phyloP scores from a whole-genome alignment of 2,113 vertebrate genomes.

The Nycticebus coucang region DNA sequence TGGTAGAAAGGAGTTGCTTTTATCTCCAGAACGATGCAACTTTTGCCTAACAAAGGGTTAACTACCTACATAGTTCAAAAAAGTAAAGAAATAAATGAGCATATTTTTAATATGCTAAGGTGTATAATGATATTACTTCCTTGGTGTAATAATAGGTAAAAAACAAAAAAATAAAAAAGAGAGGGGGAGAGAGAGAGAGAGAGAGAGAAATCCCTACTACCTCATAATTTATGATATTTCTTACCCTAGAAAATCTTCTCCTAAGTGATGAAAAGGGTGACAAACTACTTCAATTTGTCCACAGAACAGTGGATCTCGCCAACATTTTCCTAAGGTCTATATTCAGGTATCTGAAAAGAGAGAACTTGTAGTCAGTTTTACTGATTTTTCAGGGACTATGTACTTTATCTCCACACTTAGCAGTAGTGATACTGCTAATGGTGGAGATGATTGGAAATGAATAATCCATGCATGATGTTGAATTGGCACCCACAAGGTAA shows the following conservation, averaged over 20 bases:
- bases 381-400: background rate
- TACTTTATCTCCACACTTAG: slow-evolving; percentile 1
- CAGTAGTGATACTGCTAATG: background rate
- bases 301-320: background rate
- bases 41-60: slow-evolving; percentile 25
- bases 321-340: slow-evolving; percentile 1
- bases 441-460: background rate
- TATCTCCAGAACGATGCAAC: background rate
- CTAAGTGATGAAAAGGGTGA: background rate
- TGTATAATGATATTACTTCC: background rate
- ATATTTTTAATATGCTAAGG: background rate
- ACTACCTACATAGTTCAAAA: slow-evolving; percentile 33
- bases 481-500: background rate
- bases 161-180: background rate
- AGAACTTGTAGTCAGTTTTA: background rate
- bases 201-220: background rate
- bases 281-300: background rate
- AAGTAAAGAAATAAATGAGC: slow-evolving; percentile 17
- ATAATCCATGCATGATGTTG: background rate
- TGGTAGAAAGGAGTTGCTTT: background rate
- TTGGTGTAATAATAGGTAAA: background rate
- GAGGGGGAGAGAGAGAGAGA: no score
- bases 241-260: background rate
- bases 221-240: background rate
- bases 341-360: background rate